Evolutionary conservation across 2,113 vertebrate genomes (phyloP).

Genomic region (Caloenas nicobarica): DNA sequence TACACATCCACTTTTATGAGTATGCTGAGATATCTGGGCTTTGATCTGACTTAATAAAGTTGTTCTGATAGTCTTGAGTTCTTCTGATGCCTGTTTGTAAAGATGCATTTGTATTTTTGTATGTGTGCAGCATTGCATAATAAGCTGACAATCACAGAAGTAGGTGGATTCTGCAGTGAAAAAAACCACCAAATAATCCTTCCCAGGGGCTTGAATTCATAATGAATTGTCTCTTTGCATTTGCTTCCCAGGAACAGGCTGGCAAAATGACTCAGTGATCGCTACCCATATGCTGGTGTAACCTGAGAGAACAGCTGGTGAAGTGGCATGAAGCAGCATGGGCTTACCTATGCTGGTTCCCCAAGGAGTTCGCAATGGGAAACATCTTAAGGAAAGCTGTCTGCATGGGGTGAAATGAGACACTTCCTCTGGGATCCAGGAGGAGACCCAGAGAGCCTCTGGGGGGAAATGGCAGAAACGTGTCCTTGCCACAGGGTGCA

Average conservation of each 20-base stretch:
- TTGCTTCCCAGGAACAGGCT: background rate
- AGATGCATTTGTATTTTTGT: constrained; percentile 11
- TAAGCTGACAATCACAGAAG: constrained; percentile 10
- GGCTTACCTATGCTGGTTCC: background rate
- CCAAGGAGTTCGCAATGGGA: background rate
- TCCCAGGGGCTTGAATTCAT: background rate
- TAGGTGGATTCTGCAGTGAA: background rate
- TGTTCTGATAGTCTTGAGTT: constrained; percentile 2
- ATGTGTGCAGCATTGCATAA: background rate
- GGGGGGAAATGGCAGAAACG: background rate
- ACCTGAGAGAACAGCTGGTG: background rate
- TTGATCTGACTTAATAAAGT: constrained; percentile 46
- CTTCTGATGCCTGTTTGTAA: constrained; percentile 2
- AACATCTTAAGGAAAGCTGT: background rate
- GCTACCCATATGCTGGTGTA: background rate
- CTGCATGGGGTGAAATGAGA: background rate
- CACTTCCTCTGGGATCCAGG: background rate
- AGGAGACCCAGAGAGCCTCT: background rate
- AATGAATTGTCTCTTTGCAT: background rate
- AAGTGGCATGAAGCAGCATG: background rate
- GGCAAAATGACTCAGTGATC: background rate
- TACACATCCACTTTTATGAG: background rate
- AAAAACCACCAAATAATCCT: background rate
- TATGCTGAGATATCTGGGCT: background rate
- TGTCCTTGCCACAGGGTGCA: background rate